phyloP scores from a whole-genome alignment of 2,113 vertebrate species.

The Marcusenius ussheri region DNA sequence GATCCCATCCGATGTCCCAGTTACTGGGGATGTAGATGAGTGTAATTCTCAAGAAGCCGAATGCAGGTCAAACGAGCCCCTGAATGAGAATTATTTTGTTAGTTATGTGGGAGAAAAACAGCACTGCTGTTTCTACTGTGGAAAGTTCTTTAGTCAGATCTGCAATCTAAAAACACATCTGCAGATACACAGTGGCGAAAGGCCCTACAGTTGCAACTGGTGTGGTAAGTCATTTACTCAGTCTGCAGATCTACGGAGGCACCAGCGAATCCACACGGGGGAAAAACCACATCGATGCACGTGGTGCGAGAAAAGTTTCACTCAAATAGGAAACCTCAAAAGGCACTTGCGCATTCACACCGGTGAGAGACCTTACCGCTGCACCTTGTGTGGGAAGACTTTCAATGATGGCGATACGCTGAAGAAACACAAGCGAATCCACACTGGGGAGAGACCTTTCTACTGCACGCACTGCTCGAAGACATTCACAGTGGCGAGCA shows the following conservation, averaged over 20 bases:
- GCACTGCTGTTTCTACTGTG: constrained; percentile 52
- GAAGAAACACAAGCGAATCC: constrained; percentile 14
- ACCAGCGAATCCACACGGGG: constrained; percentile 64
- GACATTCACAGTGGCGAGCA: constrained; percentile 45
- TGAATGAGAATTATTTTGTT: background rate
- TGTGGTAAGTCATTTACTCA: constrained; percentile 64
- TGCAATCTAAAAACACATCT: constrained; percentile 50
- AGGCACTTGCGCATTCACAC: constrained; percentile 62
- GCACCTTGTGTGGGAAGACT: constrained; percentile 30
- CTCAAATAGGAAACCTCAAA: constrained; percentile 61
- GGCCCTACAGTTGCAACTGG: constrained; percentile 58
- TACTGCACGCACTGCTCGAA: constrained; percentile 42
- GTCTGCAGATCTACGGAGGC: constrained; percentile 62
- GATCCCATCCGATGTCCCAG: background rate
- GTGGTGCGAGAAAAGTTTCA: constrained; percentile 65
- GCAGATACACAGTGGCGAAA: constrained; percentile 45
- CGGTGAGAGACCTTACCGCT: constrained; percentile 58
- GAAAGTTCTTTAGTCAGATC: constrained; percentile 49
- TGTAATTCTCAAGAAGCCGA: background rate
- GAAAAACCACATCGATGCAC: constrained; percentile 63
- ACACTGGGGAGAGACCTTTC: constrained; percentile 20
- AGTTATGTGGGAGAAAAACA: constrained; percentile 22
- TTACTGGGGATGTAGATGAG: background rate
- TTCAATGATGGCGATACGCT: constrained; percentile 21
- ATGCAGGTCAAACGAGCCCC: background rate